Percentiles rank a stretch among this genome's conserved stretches.
These are phyloP conservation scores for Callithrix jacchus DNA, from an alignment of 2,113 vertebrate genomes.

Conservation along the genomic window DNA sequence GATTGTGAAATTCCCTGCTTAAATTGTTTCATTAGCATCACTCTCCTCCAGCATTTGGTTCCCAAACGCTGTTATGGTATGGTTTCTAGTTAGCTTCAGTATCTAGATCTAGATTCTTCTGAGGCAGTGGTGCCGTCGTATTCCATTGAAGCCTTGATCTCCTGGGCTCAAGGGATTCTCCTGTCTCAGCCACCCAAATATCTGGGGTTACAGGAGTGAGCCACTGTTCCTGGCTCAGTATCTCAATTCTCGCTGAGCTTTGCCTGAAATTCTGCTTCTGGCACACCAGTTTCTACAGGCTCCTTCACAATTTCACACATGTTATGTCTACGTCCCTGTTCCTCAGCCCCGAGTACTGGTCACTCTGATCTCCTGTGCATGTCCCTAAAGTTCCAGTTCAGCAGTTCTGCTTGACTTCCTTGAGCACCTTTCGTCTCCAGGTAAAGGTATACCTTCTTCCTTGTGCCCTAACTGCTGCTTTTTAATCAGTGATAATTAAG, in stretches of 20 bases:
- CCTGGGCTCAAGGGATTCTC: too few relatives aligned
- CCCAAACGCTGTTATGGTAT: neutral
- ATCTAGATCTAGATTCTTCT: neutral
- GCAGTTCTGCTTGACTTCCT: neutral
- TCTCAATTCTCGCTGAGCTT: neutral
- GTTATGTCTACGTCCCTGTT: neutral
- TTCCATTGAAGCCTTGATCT: too few relatives aligned
- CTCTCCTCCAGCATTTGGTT: fast-evolving
- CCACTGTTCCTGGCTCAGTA: neutral
- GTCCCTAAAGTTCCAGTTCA: neutral
- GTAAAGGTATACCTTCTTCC: neutral
- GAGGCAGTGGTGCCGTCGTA: too few relatives aligned
- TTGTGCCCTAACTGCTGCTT: neutral
- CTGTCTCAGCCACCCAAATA: too few relatives aligned
- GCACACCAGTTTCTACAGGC: neutral
- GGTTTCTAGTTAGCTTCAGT: neutral
- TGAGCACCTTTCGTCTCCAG: neutral
- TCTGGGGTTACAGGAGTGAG: too few relatives aligned
- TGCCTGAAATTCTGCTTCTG: neutral
- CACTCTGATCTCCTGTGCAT: neutral
- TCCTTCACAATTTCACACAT: neutral
- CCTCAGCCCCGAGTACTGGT: neutral
- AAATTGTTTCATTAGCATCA: neutral
- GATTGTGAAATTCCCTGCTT: neutral
- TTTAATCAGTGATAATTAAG: neutral